Evolutionary conservation across 2,797 vertebrate species (phyloP).

Genomic region (Oryzias dopingdopingensis): DNA sequence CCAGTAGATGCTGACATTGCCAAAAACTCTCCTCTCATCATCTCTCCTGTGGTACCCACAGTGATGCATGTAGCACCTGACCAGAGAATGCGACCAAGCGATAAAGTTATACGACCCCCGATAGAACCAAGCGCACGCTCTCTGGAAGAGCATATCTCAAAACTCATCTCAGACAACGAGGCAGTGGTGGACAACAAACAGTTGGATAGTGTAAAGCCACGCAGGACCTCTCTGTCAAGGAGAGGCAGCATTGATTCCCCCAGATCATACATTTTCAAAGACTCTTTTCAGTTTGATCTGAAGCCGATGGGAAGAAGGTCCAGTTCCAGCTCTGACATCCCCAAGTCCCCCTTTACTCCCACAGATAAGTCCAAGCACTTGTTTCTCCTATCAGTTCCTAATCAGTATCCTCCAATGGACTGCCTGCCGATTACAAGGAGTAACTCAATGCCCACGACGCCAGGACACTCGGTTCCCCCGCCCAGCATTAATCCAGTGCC

Average conservation of each 20-base stretch:
- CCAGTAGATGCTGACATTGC: constrained; percentile 81
- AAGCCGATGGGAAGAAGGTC: constrained; percentile 94
- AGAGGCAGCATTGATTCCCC: constrained; percentile 98
- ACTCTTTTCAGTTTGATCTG: constrained; percentile 99
- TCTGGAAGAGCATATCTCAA: constrained; percentile 95
- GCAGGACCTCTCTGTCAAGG: constrained; percentile 94
- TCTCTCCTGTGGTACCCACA: constrained; percentile 71
- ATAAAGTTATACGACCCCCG: constrained; percentile 89
- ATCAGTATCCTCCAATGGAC: constrained; percentile 86
- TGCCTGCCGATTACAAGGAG: constrained; percentile 98
- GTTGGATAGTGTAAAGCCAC: constrained; percentile 97
- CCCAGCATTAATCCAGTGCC: constrained; percentile 83
- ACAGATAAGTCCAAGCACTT: constrained; percentile 97
- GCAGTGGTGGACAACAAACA: constrained; percentile 98
- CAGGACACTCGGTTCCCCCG: constrained; percentile 88
- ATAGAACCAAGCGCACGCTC: constrained; percentile 92
- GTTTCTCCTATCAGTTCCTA: constrained; percentile 94
- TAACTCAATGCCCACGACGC: constrained; percentile 97
- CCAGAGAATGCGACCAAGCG: constrained; percentile 75
- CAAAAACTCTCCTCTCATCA: constrained; percentile 74
- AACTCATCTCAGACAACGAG: constrained; percentile 98
- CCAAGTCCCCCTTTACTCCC: constrained; percentile 97
- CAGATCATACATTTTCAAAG: constrained; percentile 99
- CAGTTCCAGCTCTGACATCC: constrained; percentile 97
- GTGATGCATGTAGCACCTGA: constrained; percentile 77